Evolutionary conservation across 35 echinoderm and acorn worm genomes (phyloP).

Genomic region (Acanthaster planci): DNA sequence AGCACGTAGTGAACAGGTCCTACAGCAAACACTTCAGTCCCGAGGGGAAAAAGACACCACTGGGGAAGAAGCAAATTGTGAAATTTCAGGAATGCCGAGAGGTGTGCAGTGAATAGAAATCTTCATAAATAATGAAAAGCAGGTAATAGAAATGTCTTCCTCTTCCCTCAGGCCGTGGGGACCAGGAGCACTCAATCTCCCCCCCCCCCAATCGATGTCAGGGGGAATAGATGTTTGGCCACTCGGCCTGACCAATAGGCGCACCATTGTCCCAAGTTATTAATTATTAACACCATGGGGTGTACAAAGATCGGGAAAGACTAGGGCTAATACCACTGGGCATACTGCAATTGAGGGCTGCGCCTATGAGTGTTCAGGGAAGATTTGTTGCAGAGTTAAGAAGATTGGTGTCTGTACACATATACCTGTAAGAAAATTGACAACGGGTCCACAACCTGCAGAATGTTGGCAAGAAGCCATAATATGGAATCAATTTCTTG

Average conservation of each 20-base stretch:
- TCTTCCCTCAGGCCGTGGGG: background rate
- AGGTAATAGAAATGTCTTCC: background rate
- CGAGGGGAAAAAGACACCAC: no score
- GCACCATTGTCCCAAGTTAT: slow-evolving; percentile 2
- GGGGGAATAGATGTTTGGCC: background rate
- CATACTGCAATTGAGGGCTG: background rate
- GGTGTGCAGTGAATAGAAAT: background rate
- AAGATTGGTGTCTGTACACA: background rate
- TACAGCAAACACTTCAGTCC: no score
- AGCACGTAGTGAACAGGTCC: no score
- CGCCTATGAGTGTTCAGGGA: background rate
- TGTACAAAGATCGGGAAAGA: background rate
- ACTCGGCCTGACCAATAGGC: background rate
- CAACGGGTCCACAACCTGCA: no score
- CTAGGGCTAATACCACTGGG: no score
- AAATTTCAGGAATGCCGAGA: background rate
- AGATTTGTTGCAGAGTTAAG: background rate
- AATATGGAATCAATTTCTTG: no score
- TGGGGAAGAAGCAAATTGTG: background rate
- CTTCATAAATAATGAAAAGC: background rate
- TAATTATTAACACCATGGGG: background rate
- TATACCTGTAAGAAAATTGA: no score
- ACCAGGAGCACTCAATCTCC: background rate
- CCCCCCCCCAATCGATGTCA: background rate
- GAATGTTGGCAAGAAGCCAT: no score